These are phyloP conservation scores for Microctonus brassicae DNA, from an alignment of 2,888 invertebrate genomes.

Conservation along the genomic window DNA sequence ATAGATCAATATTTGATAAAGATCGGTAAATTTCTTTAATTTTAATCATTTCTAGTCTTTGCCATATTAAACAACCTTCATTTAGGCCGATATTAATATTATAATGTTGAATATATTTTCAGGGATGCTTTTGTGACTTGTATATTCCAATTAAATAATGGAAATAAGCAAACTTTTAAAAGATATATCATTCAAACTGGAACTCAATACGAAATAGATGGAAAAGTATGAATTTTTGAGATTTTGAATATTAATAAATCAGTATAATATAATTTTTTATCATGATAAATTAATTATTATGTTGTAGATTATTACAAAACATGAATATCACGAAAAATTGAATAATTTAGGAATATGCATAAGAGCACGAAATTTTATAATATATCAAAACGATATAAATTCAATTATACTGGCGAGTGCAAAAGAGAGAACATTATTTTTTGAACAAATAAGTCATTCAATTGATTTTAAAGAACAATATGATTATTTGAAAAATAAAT, in stretches of 20 bases:
- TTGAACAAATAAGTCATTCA: constrained; percentile 98
- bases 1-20: not conserved
- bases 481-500: constrained; percentile 83
- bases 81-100: not conserved
- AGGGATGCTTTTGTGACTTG: not conserved
- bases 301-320: not conserved
- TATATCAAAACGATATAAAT: constrained; percentile 97
- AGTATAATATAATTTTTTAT: not conserved
- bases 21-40: not conserved
- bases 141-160: not conserved
- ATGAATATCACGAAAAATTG: not conserved
- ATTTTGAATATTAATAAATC: not conserved
- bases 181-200: not conserved
- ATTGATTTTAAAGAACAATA: constrained; percentile 92
- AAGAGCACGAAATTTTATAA: constrained; percentile 86
- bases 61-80: not conserved
- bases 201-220: not conserved
- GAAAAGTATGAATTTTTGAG: not conserved
- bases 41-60: not conserved
- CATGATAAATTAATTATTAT: not conserved
- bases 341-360: not conserved
- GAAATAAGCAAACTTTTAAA: not conserved
- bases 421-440: constrained; percentile 92
- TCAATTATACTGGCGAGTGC: constrained; percentile 98
- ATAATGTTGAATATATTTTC: not conserved